A percentile compares a stretch with the other conserved stretches of the same genome.
phyloP scores from a whole-genome alignment of 2,888 invertebrate genomes.

The Andrena hattorfiana region DNA sequence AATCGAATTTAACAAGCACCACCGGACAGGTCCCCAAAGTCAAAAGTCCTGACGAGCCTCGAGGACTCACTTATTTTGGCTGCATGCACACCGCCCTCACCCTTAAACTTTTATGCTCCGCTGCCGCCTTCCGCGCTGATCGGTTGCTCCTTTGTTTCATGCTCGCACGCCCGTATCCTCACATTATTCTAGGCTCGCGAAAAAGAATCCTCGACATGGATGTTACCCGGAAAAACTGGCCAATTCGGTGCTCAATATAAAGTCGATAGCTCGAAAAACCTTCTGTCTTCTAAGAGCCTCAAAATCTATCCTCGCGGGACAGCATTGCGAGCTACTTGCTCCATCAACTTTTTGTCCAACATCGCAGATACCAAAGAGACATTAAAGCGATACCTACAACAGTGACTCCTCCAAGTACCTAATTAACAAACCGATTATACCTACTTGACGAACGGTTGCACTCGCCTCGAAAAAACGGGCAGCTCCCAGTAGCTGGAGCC shows the following conservation, averaged over 20 bases:
- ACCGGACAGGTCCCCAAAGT: conserved; percentile 34
- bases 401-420: too few species aligned
- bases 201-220: conserved; percentile 32
- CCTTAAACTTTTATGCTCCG: conserved; percentile 72
- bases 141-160: conserved; percentile 55
- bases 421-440: not conserved
- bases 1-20: conserved; percentile 39
- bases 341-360: too few species aligned
- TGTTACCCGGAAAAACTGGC: conserved; percentile 7
- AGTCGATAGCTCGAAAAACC: conserved; percentile 37
- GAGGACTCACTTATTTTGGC: conserved; percentile 63
- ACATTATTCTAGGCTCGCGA: conserved; percentile 49
- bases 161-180: conserved; percentile 50
- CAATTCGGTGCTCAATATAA: conserved; percentile 41
- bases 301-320: not conserved
- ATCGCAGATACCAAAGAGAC: too few species aligned
- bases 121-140: conserved; percentile 50
- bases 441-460: not conserved
- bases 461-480: not conserved
- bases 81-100: conserved; percentile 62
- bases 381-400: too few species aligned
- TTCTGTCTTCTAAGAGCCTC: not conserved
- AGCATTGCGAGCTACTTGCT: too few species aligned
- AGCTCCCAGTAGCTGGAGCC: not conserved
- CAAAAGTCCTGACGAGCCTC: conserved; percentile 44